Evolutionary conservation across 2,113 vertebrate species (phyloP).

Genomic region (Ellobius talpinus): DNA sequence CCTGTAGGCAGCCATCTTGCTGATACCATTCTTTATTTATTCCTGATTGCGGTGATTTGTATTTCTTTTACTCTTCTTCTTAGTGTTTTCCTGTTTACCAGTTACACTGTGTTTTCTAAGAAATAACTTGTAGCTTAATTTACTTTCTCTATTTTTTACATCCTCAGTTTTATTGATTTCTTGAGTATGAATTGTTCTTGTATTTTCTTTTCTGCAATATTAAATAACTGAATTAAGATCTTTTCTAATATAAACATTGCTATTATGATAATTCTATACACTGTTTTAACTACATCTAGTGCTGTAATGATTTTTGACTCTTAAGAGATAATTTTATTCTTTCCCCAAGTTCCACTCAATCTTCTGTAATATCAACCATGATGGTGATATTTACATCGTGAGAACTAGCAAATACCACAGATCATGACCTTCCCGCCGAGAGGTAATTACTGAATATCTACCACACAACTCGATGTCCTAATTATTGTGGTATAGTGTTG

Average conservation of each 20-base stretch:
- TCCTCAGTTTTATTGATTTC: background rate
- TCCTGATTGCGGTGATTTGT: background rate
- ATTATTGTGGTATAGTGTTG: background rate
- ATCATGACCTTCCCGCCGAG: background rate
- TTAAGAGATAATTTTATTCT: background rate
- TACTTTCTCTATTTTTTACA: background rate
- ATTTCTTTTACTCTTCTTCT: background rate
- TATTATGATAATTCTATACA: background rate
- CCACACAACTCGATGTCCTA: background rate
- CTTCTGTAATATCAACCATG: background rate
- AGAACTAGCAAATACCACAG: background rate
- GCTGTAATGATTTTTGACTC: background rate
- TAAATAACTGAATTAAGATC: background rate
- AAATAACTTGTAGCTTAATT: background rate
- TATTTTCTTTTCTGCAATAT: background rate
- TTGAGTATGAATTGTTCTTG: background rate
- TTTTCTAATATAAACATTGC: background rate
- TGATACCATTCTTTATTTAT: background rate
- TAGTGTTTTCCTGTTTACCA: background rate
- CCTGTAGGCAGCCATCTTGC: background rate
- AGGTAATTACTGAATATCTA: background rate
- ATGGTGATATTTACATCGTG: background rate
- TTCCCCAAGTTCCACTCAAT: background rate
- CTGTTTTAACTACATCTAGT: background rate
- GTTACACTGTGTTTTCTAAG: background rate